Evolutionary conservation across 92 coral and sea anemone species (phyloP).

Genomic region (Bergia sp.): DNA sequence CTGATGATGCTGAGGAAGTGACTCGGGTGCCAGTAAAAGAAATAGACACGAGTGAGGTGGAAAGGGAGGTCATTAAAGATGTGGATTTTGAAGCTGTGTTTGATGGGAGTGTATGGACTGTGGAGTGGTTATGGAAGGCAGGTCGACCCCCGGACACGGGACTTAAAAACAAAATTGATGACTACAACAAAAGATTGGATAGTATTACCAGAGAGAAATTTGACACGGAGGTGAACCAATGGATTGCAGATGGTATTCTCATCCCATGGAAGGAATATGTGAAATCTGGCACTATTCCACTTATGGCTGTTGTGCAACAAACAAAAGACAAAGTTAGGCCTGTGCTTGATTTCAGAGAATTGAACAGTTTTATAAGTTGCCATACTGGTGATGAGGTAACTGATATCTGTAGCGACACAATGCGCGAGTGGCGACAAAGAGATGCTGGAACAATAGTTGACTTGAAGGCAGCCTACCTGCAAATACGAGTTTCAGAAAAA

Average conservation of each 20-base stretch:
- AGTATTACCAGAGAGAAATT: neutral
- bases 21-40: neutral
- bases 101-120: neutral
- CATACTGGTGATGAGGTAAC: no score
- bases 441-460: no score
- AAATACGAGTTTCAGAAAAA: no score
- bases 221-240: neutral
- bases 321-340: neutral
- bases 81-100: neutral
- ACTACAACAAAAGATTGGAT: neutral
- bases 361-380: no score
- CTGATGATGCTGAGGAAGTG: neutral
- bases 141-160: neutral
- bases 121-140: neutral
- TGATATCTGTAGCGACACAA: no score
- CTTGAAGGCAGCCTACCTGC: no score
- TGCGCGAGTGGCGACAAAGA: no score
- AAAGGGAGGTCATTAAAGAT: neutral
- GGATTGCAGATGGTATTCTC: neutral
- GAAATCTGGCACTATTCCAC: neutral
- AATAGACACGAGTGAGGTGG: neutral
- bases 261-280: neutral
- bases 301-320: neutral
- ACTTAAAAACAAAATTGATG: neutral
- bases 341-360: no score